Evolutionary conservation across 2,797 vertebrate genomes (phyloP).

Genomic region (Cygnus olor): DNA sequence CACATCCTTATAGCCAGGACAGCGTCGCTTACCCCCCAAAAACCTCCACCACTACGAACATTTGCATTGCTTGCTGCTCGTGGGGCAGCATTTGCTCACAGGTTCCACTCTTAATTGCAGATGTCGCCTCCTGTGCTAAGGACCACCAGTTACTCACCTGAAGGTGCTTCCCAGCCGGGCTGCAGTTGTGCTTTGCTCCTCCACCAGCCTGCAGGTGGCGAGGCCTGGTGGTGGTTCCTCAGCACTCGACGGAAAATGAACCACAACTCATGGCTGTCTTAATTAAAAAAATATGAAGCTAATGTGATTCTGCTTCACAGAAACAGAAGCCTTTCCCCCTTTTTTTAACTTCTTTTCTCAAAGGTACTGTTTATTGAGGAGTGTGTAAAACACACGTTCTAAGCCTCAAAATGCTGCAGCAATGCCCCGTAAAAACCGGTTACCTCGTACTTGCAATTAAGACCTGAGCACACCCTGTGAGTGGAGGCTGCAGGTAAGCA

Average conservation of each 20-base stretch:
- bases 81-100: not conserved
- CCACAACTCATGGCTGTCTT: not conserved
- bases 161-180: not conserved
- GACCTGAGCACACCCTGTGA: too few relatives aligned
- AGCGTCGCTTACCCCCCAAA: too few relatives aligned
- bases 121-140: accelerated
- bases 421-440: accelerated
- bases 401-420: too few relatives aligned
- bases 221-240: not conserved
- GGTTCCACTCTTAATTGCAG: not conserved
- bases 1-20: accelerated
- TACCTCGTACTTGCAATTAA: accelerated
- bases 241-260: not conserved
- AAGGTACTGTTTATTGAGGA: not conserved
- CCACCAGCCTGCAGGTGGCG: not conserved
- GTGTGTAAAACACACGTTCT: not conserved
- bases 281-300: not conserved
- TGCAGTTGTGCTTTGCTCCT: not conserved
- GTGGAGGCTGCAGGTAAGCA: too few relatives aligned
- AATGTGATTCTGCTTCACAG: accelerated
- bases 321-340: not conserved
- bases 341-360: not conserved
- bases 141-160: not conserved
- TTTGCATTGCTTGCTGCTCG: not conserved
- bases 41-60: too few relatives aligned